Evolutionary conservation across 2,888 invertebrate genomes (phyloP), one percentile per base, ranked within the genome.

Genomic region (Xestobium rufovillosum): DNA sequence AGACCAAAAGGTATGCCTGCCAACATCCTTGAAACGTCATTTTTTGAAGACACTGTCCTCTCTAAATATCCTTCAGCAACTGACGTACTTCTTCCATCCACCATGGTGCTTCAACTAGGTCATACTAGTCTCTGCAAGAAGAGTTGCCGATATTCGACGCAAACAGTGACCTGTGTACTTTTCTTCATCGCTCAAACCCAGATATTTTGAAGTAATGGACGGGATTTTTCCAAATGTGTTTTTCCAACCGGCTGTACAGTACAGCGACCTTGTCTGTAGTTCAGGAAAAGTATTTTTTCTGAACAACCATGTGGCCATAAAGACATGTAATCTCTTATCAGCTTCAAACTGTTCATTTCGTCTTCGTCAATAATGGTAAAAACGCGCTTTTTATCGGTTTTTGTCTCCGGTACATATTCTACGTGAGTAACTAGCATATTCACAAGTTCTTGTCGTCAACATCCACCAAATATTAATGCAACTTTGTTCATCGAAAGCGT

Each of bases 351-450:
- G 34, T 23, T 15, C 14, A 48, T 42, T 30, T 42, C 32, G 28
- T 48, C 23, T 25, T 48, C 44, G 25, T 47, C 40, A 9, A 45
- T 34, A 43, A 48, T 45, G 13, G 42, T 48, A 35, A 41, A 41
- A 34, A 31, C 15, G 12, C 19, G 34, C 15, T 23, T 12, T 25
- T 10, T 25, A 17, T 14, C 27, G 1, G 36, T 26, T n/a, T n/a
- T n/a, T n/a, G n/a, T n/a, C n/a, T n/a, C n/a, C n/a, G n/a, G n/a
- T n/a, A n/a, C n/a, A 32, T 19, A 15, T 34, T 38, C 23, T 38
- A 34, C 33, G 19, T 19, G 38, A 34, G 29, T 38, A 34, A 34
- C 13, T 38, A 34, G 11, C 29, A 28, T 28, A 28, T 34, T 34
- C 34, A 33, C 14, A 14, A 38, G 38, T 26, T 38, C 12, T 38